A percentile compares a stretch with the other conserved stretches of the same genome.
phyloP scores from a whole-genome alignment of 2,888 invertebrate genomes.

The Chymomyza amoena region DNA sequence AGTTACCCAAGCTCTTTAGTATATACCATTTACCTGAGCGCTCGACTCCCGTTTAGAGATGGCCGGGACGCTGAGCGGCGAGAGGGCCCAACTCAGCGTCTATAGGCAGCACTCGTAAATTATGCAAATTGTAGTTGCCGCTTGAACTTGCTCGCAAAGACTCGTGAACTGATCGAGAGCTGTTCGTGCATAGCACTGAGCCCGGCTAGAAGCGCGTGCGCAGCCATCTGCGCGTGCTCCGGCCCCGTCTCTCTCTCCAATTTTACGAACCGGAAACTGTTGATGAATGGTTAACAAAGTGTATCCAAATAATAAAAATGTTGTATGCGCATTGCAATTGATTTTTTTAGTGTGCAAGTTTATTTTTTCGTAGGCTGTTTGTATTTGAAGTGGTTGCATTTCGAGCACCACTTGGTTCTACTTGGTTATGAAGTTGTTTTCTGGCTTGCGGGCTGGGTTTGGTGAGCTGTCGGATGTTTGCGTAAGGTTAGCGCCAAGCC shows the following conservation, averaged over 20 bases:
- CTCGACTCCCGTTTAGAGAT: not conserved
- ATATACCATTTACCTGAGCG: not conserved
- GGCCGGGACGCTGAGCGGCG: not conserved
- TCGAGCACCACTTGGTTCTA: not conserved
- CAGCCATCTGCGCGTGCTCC: constrained; percentile 39
- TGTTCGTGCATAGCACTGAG: not conserved
- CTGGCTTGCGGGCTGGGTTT: not conserved
- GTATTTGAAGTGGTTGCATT: not conserved
- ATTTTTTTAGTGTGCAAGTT: not conserved
- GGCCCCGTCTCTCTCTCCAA: not conserved
- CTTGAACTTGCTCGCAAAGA: not conserved
- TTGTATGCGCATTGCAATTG: not conserved
- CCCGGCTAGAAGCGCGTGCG: not conserved
- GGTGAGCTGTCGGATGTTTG: constrained; percentile 22
- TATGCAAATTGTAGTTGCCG: not conserved
- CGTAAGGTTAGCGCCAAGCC: constrained; percentile 61
- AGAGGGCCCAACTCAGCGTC: too few species aligned
- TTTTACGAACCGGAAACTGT: constrained; percentile 57
- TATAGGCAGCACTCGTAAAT: not conserved
- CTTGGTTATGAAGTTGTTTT: not conserved
- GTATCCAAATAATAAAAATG: constrained; percentile 46
- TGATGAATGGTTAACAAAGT: constrained; percentile 56
- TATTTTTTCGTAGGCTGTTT: not conserved
- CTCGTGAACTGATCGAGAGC: not conserved
- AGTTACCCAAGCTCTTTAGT: not conserved